These are phyloP conservation scores for Suricata suricatta DNA, from an alignment of 2,113 vertebrate species.

Conservation along the genomic window DNA sequence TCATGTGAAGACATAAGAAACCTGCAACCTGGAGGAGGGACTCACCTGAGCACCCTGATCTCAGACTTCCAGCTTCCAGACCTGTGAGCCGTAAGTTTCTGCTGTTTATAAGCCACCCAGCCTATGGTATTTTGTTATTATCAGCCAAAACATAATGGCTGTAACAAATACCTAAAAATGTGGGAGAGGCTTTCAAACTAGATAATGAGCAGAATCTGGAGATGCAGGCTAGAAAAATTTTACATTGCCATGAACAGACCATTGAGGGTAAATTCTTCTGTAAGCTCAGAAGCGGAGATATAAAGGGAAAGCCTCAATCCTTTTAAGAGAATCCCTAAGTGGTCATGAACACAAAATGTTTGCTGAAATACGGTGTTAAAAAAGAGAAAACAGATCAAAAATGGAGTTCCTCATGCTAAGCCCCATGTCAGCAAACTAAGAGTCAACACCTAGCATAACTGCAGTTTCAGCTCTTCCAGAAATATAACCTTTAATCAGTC, in stretches of 20 bases:
- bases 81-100: background rate
- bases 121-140: background rate
- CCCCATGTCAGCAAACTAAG: background rate
- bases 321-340: background rate
- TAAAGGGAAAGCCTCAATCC: background rate
- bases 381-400: background rate
- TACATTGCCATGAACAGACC: background rate
- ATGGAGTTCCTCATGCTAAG: background rate
- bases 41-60: background rate
- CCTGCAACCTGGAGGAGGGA: background rate
- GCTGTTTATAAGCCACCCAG: background rate
- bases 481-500: background rate
- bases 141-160: background rate
- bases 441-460: background rate
- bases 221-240: background rate
- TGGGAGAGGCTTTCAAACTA: background rate
- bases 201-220: background rate
- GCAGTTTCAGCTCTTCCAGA: background rate
- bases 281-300: background rate
- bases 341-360: background rate
- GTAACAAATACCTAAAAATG: background rate
- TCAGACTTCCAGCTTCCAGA: background rate
- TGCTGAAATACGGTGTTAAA: background rate
- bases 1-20: background rate
- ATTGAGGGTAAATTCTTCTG: background rate